These are phyloP conservation scores for Athalia cordata DNA, from an alignment of 2,888 invertebrate genomes.

Conservation along the genomic window DNA sequence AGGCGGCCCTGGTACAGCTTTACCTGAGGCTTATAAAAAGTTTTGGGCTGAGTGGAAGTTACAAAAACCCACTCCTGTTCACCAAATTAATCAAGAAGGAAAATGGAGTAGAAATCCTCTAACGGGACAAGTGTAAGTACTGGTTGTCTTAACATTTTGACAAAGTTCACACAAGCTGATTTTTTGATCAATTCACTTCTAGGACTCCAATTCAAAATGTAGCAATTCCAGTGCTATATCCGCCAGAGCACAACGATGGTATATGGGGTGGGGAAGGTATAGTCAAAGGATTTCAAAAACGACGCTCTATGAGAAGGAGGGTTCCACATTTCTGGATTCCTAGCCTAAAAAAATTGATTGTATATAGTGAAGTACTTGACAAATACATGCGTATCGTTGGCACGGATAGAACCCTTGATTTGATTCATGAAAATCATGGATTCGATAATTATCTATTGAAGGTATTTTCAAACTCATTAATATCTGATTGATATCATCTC, in stretches of 20 bases:
- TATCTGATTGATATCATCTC: not conserved
- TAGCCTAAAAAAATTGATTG: slow-evolving; percentile 83
- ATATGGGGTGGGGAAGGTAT: slow-evolving; percentile 98
- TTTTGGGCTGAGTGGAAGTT: slow-evolving; percentile 91
- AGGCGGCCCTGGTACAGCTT: slow-evolving; percentile 79
- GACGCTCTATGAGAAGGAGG: slow-evolving; percentile 74
- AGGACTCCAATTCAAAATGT: slow-evolving; percentile 84
- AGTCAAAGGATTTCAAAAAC: slow-evolving; percentile 79
- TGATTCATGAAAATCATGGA: slow-evolving; percentile 93
- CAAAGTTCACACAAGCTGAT: not conserved
- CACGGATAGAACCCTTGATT: slow-evolving; percentile 87
- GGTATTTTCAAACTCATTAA: slow-evolving; percentile 71
- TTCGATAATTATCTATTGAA: slow-evolving; percentile 96
- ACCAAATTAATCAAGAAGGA: slow-evolving; percentile 84
- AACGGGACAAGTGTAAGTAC: slow-evolving; percentile 82
- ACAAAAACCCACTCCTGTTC: slow-evolving; percentile 77
- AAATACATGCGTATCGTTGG: slow-evolving; percentile 88
- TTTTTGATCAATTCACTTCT: slow-evolving; percentile 48
- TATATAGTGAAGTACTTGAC: slow-evolving; percentile 93
- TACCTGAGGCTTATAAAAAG: slow-evolving; percentile 89
- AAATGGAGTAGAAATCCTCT: slow-evolving; percentile 84
- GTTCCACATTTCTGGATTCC: slow-evolving; percentile 94
- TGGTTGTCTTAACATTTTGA: not conserved
- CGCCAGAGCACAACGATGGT: slow-evolving; percentile 87
- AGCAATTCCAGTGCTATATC: slow-evolving; percentile 85